A percentile compares a stretch with the other conserved stretches of the same genome.
These are phyloP conservation scores for Smittia aterrima DNA, from an alignment of 2,888 invertebrate genomes.

Conservation along the genomic window DNA sequence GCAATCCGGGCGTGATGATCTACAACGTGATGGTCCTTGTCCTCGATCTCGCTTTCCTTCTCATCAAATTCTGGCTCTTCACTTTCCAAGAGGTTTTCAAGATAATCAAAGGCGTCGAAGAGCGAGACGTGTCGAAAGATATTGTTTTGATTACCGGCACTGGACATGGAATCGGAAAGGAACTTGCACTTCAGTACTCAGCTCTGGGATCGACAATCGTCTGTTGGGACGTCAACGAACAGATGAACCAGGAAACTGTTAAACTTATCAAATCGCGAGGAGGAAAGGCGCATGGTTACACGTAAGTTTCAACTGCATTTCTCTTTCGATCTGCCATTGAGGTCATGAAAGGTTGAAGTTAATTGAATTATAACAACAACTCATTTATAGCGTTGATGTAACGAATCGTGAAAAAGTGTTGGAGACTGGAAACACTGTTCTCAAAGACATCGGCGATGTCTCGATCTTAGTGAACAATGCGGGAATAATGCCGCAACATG, in stretches of 20 bases:
- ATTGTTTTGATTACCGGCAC: slow-evolving; percentile 26
- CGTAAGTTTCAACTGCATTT: slow-evolving; percentile 48
- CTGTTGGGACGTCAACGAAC: slow-evolving; percentile 76
- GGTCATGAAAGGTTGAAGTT: slow-evolving; percentile 44
- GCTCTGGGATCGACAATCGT: slow-evolving; percentile 69
- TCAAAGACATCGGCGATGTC: slow-evolving; percentile 71
- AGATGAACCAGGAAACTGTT: slow-evolving; percentile 66
- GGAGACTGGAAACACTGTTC: slow-evolving; percentile 62
- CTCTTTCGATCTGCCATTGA: not conserved
- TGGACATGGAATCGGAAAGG: slow-evolving; percentile 69
- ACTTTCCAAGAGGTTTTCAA: not conserved
- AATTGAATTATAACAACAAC: not conserved
- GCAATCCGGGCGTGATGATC: not conserved
- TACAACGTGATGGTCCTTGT: not conserved
- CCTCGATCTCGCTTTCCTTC: not conserved
- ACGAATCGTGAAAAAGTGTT: slow-evolving; percentile 67
- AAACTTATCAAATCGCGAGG: slow-evolving; percentile 57
- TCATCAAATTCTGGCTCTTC: slow-evolving; percentile 2
- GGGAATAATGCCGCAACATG: slow-evolving; percentile 82
- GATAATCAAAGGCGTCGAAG: not conserved
- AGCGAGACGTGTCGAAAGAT: slow-evolving; percentile 31
- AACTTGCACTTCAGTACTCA: slow-evolving; percentile 71
- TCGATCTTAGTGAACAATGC: slow-evolving; percentile 82
- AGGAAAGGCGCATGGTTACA: slow-evolving; percentile 54
- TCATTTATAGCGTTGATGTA: slow-evolving; percentile 67